Evolutionary conservation across 1,140 invertebrate species (phyloP).

Genomic region (Macrotrachela quadricornifera): DNA sequence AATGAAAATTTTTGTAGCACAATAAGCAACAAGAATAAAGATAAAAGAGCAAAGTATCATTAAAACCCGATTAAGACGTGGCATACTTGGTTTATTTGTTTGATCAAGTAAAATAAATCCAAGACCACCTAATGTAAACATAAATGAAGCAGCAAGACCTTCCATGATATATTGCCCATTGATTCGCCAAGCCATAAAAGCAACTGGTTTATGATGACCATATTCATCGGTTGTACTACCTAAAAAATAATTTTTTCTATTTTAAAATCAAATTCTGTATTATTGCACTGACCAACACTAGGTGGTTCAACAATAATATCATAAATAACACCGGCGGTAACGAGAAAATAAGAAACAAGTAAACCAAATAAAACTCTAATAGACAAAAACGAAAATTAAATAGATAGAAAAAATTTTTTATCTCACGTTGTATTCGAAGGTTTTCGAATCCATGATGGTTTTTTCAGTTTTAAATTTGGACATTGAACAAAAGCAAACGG

Average conservation of each 20-base stretch:
- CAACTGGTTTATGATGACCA: constrained; percentile 40
- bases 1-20: too few species aligned
- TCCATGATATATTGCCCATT: constrained; percentile 99
- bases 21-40: too few species aligned
- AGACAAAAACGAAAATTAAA: too few species aligned
- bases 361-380: constrained; percentile 77
- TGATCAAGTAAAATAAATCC: constrained; percentile 89
- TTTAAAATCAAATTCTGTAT: constrained; percentile 88
- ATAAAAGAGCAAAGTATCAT: constrained; percentile 36
- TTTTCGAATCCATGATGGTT: constrained; percentile 65
- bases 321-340: constrained; percentile 80
- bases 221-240: too few species aligned
- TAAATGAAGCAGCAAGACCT: constrained; percentile 79
- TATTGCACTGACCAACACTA: constrained; percentile 84
- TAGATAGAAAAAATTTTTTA: too few species aligned
- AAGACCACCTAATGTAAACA: constrained; percentile 78
- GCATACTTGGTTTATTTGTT: constrained; percentile 68
- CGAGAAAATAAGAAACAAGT: constrained; percentile 79
- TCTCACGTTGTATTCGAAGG: constrained; percentile 61
- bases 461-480: constrained; percentile 74
- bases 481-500: constrained; percentile 32
- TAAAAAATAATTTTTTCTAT: constrained; percentile 21
- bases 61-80: constrained; percentile 70
- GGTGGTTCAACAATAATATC: constrained; percentile 95
- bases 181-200: constrained; percentile 90